Base-by-base conservation (phyloP, 2,888 invertebrate species). In the Apotomis betuletana region DNA sequence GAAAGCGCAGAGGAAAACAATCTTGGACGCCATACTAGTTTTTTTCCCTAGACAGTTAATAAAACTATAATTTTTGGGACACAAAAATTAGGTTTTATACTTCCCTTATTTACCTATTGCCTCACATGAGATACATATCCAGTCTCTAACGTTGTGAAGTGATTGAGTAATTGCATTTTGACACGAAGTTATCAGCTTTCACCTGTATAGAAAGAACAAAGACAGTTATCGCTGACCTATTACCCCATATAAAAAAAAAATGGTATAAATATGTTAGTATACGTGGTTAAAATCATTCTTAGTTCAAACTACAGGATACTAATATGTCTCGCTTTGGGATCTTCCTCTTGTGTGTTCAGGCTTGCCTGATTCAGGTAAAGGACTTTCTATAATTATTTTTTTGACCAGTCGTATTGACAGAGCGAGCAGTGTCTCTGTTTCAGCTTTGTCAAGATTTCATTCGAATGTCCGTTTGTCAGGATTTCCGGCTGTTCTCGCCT, bases 1-100 rank as follows among this genome's bases (percentile, higher is more conserved):
- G 51, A 69, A 27, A 67, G 67, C 69, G 71, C 63, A 70, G 49
- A 74, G 57, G 58, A 74, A 67, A 12, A 74, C 12, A 10, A 5
- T 5, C 6, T 12, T 58, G 10, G 9, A 58, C 38, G 36, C 38
- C 58, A 58, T 58, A 10, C 36, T 36, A 9, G 0, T 6, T 41
- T 8, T 38, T 1, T 27, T 49, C 1, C 13, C 3, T 51, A 27
- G 49, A 49, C 0, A 38, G 4, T 58, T 13, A 58, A 41, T 46
- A 3, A 8, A 6, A 46, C 46, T 13, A 46, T 41, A 38, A 57
- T 38, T 5, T 12, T 5, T 0, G 10, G n/a, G 10, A 6, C 5
- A 8, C 9, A 0, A n/a, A 9, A 1, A 51, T 0, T 8, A 38
- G 57, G 13, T 58, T 67, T 49, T 67, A 67, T 67, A 65, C 6